Conservation (phyloP, 2,888 invertebrate genomes). For the Carabus problematicus region DNA sequence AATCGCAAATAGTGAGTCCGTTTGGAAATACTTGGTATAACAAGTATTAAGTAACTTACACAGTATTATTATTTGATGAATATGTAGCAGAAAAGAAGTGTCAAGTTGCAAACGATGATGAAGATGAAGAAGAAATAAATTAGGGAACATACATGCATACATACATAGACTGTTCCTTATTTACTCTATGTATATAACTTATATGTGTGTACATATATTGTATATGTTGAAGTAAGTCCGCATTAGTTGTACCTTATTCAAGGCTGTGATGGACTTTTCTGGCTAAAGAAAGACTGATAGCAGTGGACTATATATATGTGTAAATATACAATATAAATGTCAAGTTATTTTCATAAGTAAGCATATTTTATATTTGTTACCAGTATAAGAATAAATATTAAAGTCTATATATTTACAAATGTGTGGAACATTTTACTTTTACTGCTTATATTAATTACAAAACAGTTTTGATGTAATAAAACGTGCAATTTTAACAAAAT, state of each 20-base stretch:
- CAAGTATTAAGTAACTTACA: no score
- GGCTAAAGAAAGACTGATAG: constrained; percentile 42
- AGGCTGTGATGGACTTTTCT: constrained; percentile 40
- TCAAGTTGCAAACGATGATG: no score
- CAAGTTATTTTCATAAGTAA: constrained; percentile 39
- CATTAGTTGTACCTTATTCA: constrained; percentile 38
- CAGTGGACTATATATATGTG: constrained; percentile 31
- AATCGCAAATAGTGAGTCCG: no score
- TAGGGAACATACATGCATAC: no score
- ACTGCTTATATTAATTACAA: constrained; percentile 21
- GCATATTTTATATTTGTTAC: constrained; percentile 42
- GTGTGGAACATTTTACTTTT: constrained; percentile 30
- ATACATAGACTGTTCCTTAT: no score
- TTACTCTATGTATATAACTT: no score
- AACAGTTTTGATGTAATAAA: constrained; percentile 33
- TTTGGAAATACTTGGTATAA: no score
- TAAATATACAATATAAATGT: constrained; percentile 26
- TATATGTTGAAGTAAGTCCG: constrained; percentile 7
- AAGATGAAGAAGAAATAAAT: no score
- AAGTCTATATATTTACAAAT: constrained; percentile 31
- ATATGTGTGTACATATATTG: no score
- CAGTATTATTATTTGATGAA: no score
- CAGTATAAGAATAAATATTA: constrained; percentile 28
- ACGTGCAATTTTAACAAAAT: constrained; percentile 31
- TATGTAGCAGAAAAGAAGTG: no score